phyloP scores from a whole-genome alignment of 2,113 vertebrate species.

The Ailuropoda melanoleuca region DNA sequence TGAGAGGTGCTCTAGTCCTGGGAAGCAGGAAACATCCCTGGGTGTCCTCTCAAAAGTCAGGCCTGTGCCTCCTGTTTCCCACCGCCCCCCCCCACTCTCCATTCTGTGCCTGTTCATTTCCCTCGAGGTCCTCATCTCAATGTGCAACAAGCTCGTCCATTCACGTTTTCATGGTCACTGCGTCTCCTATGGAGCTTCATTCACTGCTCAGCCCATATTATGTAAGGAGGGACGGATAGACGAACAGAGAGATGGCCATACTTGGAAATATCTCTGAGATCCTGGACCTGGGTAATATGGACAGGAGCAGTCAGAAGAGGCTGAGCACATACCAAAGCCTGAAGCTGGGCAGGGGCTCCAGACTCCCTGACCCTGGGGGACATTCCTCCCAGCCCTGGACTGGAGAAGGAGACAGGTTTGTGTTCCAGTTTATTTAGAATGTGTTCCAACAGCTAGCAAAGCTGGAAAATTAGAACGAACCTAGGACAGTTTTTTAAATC shows the following conservation, averaged over 20 bases:
- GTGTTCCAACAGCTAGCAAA: background rate
- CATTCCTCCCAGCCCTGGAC: background rate
- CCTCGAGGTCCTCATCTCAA: background rate
- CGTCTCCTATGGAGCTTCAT: background rate
- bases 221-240: background rate
- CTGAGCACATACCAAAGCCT: background rate
- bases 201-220: background rate
- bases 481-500: background rate
- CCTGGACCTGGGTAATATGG: background rate
- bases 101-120: background rate
- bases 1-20: background rate
- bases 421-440: background rate
- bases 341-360: rapidly evolving
- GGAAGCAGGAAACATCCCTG: background rate
- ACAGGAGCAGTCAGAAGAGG: background rate
- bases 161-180: background rate
- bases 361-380: background rate
- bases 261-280: background rate
- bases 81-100: background rate
- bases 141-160: background rate
- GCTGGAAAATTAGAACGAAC: background rate
- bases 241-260: background rate
- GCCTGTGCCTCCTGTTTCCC: background rate
- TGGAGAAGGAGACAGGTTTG: background rate
- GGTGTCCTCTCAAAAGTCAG: background rate